These are phyloP conservation scores for Poeciliopsis infans DNA, from an alignment of 2,797 vertebrate species.

Conservation along the genomic window DNA sequence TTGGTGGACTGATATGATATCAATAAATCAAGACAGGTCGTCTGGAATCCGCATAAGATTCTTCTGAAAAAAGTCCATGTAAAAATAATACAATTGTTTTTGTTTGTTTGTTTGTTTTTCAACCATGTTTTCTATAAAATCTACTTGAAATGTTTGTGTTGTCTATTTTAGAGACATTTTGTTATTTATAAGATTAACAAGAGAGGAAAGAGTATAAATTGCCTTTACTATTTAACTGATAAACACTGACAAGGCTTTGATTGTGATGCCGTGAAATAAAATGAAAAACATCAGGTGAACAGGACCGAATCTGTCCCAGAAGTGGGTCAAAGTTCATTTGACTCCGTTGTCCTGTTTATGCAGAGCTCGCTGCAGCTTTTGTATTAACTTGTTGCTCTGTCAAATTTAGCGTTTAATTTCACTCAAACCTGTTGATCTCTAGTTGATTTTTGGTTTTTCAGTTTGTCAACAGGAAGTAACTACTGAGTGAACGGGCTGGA, in stretches of 20 bases:
- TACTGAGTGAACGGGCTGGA: neutral
- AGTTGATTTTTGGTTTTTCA: neutral
- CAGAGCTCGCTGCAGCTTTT: neutral
- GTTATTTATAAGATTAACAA: neutral
- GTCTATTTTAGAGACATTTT: neutral
- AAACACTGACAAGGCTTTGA: neutral
- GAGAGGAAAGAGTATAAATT: neutral
- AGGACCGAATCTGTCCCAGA: neutral
- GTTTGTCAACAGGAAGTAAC: neutral
- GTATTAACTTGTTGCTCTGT: neutral
- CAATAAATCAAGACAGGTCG: neutral
- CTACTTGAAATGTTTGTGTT: neutral
- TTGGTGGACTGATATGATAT: neutral
- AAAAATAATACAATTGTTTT: neutral
- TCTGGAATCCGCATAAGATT: neutral
- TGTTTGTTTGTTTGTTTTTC: neutral
- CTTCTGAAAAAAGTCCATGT: neutral
- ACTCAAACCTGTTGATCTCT: neutral
- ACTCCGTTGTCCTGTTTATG: neutral
- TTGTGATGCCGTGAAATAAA: neutral
- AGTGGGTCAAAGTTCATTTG: constrained; percentile 59
- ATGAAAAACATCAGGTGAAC: neutral
- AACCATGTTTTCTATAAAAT: neutral
- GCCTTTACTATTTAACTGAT: neutral
- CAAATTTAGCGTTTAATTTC: neutral